A percentile compares a stretch with the other conserved stretches of the same genome.
Evolutionary conservation across 2,113 vertebrate genomes (phyloP).

Genomic region (Sander lucioperca): DNA sequence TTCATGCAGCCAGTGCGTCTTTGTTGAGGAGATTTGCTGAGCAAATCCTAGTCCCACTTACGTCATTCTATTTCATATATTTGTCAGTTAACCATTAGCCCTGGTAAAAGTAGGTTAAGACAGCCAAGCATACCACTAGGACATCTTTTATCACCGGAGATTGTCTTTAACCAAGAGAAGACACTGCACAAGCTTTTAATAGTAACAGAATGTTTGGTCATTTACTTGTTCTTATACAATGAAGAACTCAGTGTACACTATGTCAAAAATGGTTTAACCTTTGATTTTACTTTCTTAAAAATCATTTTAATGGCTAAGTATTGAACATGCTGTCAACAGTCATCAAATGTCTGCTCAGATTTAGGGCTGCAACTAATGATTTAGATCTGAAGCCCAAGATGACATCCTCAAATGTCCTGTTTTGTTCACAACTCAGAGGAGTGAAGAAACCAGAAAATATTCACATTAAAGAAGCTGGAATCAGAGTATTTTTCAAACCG

Average conservation of each 20-base stretch:
- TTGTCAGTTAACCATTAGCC: constrained; percentile 64
- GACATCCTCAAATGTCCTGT: too few species aligned
- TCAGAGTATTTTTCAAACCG: too few species aligned
- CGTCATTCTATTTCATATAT: constrained; percentile 67
- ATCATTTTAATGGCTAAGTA: background rate
- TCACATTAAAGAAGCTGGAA: too few species aligned
- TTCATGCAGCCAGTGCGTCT: constrained; percentile 63
- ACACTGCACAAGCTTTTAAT: constrained; percentile 23
- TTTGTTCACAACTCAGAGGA: too few species aligned
- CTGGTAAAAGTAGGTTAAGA: constrained; percentile 43
- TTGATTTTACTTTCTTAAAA: background rate
- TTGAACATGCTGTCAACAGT: background rate
- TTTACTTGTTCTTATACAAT: constrained; percentile 29
- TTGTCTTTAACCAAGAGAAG: constrained; percentile 15
- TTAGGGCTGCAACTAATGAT: too few species aligned
- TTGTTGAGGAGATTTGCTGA: constrained; percentile 79
- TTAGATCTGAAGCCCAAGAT: too few species aligned
- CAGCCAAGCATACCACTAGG: constrained; percentile 8
- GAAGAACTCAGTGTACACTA: background rate
- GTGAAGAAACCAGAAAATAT: too few species aligned
- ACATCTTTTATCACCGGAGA: constrained; percentile 47
- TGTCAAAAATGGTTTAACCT: background rate
- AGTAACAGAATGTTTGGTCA: constrained; percentile 10
- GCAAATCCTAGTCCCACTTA: constrained; percentile 74
- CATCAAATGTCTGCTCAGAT: background rate